A percentile compares a stretch with the other conserved stretches of the same genome.
Conservation (phyloP, 2,888 invertebrate genomes). For the Drosophila nr. perissopoda region DNA sequence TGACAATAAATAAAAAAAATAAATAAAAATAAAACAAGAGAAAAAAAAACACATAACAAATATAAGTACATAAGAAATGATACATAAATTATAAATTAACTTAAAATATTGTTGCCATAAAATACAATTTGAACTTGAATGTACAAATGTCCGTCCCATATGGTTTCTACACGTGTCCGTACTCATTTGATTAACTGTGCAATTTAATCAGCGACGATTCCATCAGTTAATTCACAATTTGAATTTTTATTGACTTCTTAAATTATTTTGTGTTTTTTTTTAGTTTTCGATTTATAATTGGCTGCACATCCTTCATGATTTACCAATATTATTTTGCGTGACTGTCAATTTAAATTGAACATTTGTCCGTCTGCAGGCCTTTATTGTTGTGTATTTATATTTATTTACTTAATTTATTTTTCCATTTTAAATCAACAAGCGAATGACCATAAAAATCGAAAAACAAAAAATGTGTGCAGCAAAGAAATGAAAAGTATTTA, state of each 20-base stretch:
- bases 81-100: constrained; percentile 46
- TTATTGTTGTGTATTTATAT: neutral
- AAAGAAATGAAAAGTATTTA: constrained; percentile 21
- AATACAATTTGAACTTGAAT: constrained; percentile 34
- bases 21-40: constrained; percentile 58
- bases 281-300: constrained; percentile 22
- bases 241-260: constrained; percentile 48
- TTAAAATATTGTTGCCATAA: constrained; percentile 25
- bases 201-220: neutral
- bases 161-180: neutral
- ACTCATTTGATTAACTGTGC: constrained; percentile 4
- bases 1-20: constrained; percentile 49
- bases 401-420: neutral
- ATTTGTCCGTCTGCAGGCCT: neutral
- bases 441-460: neutral
- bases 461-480: neutral
- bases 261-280: constrained; percentile 18
- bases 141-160: constrained; percentile 25
- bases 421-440: neutral
- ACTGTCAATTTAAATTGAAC: constrained; percentile 12
- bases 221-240: constrained; percentile 10
- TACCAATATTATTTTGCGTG: constrained; percentile 30
- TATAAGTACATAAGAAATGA: constrained; percentile 27
- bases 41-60: constrained; percentile 60
- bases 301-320: constrained; percentile 42